Percentiles rank a stretch among this genome's conserved stretches.
phyloP scores from a whole-genome alignment of 2,797 vertebrate genomes.

The Clamator glandarius region DNA sequence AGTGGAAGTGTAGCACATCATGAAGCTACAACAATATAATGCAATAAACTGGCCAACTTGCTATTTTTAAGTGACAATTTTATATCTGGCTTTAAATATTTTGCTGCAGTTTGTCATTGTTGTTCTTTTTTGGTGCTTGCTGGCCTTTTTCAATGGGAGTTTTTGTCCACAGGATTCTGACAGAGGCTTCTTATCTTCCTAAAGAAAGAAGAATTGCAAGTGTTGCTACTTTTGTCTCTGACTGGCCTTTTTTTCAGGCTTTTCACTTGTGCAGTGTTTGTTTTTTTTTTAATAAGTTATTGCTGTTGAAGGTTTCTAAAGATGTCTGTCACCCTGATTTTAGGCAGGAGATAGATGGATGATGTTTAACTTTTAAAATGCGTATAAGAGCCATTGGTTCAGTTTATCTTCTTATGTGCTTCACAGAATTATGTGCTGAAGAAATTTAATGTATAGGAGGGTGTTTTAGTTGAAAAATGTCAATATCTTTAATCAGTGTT shows the following conservation, averaged over 20 bases:
- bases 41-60: background rate
- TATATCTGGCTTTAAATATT: background rate
- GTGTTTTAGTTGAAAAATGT: background rate
- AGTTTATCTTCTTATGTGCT: background rate
- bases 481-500: background rate
- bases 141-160: constrained; percentile 12
- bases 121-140: background rate
- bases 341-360: background rate
- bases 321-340: background rate
- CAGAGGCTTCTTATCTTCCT: background rate
- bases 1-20: background rate
- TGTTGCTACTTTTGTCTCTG: background rate
- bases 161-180: constrained; percentile 1
- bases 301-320: background rate
- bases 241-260: background rate
- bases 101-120: background rate
- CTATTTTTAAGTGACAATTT: background rate
- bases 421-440: background rate
- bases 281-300: background rate
- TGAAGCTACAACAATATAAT: background rate
- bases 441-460: background rate
- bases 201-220: background rate
- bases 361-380: background rate
- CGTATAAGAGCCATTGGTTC: background rate
- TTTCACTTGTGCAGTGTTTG: background rate